Base-by-base conservation (phyloP, 2,888 invertebrate genomes). In the Elaeidobius kamerunicus region DNA sequence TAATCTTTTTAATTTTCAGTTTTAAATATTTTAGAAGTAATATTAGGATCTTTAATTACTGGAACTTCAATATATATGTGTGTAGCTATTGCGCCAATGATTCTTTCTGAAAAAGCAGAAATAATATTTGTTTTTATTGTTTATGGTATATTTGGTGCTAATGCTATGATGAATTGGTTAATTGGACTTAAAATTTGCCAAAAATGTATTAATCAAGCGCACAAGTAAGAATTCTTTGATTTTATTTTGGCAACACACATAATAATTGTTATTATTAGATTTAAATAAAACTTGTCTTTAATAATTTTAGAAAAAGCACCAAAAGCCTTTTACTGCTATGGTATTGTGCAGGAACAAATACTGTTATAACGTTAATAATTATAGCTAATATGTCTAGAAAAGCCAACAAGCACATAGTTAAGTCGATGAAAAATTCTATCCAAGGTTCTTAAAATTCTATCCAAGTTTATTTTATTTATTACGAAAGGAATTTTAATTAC, bases 361-460 rank as follows among this genome's bases (percentile, higher is more conserved):
- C 68, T 3, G 61, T 71, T 12, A 41, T 70, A 7, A 68, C 70
- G 49, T 59, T 73, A 20, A 55, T 71, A 7, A 66, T 73, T 36
- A 58, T 73, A 40, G 66, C 69, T 1, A 58, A 61, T 38, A 63
- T 71, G 57, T 63, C 69, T 3, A 62, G 63, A 32, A 71, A 66
- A 60, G 67, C 70, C 35, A 69, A 69, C n/a, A 69, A 68, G 46
- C 73, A 74, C 46, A 69, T 74, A 14, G 58, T 67, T 1, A 64
- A 68, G 41, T 69, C 73, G 1, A 66, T 82, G 46, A 74, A 76
- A 1, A 75, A 76, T 3, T 79, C 81, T 0, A 67, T 82, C 30
- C 73, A 77, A 30, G 81, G 81, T 3, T 2, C 2, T 39, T 9
- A n/a, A n/a, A n/a, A n/a, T n/a, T n/a, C n/a, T n/a, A n/a, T n/a